Percentiles rank a stretch among this genome's conserved stretches.
phyloP scores from a whole-genome alignment of 2,888 invertebrate species.

The Dryococelus australis region DNA sequence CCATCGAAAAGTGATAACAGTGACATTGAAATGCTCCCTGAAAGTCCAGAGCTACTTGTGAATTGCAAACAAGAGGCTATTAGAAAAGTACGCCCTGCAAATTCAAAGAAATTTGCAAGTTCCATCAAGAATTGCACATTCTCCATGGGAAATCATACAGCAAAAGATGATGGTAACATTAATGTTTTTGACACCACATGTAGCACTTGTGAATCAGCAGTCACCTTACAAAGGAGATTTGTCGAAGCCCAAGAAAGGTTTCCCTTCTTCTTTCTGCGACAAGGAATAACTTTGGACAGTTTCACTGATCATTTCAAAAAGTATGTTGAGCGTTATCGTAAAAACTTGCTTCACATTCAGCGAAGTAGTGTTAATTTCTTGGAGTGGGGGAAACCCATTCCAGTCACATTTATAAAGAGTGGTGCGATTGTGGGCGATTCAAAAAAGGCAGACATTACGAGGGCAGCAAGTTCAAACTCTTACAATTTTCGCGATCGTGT shows the following conservation, averaged over 20 bases:
- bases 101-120: background rate
- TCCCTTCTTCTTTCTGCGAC: background rate
- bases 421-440: background rate
- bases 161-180: constrained; percentile 1
- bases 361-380: constrained; percentile 3
- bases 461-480: background rate
- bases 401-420: background rate
- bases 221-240: background rate
- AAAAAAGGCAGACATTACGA: background rate
- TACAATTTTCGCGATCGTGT: background rate
- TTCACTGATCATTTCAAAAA: background rate
- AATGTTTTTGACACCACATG: background rate
- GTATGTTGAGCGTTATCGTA: background rate
- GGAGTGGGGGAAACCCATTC: constrained; percentile 6
- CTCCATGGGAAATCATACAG: background rate
- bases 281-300: background rate
- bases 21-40: background rate
- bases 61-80: background rate
- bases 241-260: background rate
- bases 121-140: background rate
- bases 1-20: background rate
- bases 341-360: background rate
- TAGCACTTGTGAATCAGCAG: background rate
- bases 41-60: background rate
- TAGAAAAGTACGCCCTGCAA: background rate